These are phyloP conservation scores for Cryptotis parvus DNA, from an alignment of 2,113 vertebrate genomes.

Conservation along the genomic window DNA sequence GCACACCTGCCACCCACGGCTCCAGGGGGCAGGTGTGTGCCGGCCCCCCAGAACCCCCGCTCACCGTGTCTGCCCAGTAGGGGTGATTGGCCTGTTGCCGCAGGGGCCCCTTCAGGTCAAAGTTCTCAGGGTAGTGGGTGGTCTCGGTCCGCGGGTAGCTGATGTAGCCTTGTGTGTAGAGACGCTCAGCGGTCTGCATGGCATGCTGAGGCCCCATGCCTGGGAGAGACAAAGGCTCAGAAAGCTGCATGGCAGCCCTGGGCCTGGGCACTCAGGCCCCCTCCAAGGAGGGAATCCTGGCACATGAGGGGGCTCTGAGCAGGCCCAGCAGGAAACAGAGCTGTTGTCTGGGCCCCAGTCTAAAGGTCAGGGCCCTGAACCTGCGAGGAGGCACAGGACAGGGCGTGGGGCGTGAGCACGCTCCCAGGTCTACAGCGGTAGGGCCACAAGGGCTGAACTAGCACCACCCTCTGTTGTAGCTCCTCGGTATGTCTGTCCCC, in stretches of 20 bases:
- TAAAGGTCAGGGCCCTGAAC: not conserved
- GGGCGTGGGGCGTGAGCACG: too few relatives aligned
- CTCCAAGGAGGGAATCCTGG: not conserved
- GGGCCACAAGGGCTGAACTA: not conserved
- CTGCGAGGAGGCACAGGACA: not conserved
- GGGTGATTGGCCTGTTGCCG: conserved; percentile 93
- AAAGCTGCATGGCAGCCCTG: not conserved
- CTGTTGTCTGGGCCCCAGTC: not conserved
- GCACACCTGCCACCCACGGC: not conserved
- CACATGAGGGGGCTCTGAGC: not conserved
- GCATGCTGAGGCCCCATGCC: conserved; percentile 97
- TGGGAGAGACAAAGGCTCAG: conserved; percentile 65
- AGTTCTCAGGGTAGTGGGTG: conserved; percentile 97
- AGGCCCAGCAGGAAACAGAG: not conserved
- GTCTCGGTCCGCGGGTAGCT: conserved; percentile 99
- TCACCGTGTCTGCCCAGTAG: conserved; percentile 95
- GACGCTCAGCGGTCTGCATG: conserved; percentile 98
- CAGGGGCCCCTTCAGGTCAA: conserved; percentile 95
- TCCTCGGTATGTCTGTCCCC: not conserved
- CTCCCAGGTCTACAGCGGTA: not conserved
- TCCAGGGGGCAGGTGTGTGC: not conserved
- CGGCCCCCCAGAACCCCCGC: not conserved
- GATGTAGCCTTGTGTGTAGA: conserved; percentile 98
- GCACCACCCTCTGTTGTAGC: too few relatives aligned
- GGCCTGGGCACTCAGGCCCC: not conserved